Evolutionary conservation across 1,140 invertebrate species (phyloP), one percentile per base, ranked within the genome.

Genomic region (Formica selysi): DNA sequence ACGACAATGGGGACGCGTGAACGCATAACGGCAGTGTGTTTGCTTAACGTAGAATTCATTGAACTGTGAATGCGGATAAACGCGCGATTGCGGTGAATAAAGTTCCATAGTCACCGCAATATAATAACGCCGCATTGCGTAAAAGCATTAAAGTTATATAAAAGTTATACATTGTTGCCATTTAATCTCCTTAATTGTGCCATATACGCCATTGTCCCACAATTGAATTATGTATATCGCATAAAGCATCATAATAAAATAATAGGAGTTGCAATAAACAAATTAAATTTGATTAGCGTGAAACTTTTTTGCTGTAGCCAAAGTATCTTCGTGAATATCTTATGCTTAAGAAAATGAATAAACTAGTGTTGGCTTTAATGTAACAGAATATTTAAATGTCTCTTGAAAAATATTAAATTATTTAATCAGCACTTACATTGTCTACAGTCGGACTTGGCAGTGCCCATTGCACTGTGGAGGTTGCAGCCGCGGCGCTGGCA

Each of bases 381-480:
- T 65, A 8, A 65, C 32, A 32, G 7, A 36, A n/a, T 57, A 51
- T 57, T 73, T 19, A 1, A 36, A 7, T 19, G 4, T 36, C 32
- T 7, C 64, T n/a, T 6, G 29, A 16, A 2, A 65, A 59, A 36
- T 36, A 4, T 51, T 19, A 68, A 79, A 79, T 68, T 32, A 54
- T 32, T 36, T 54, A 10, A 41, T 48, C 29, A 2, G 85, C 74
- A 94, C 96, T 96, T 94, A 97, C 96, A 93, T 96, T 96, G 92
- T 97, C 96, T 70, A 96, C 94, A 92, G 95, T 96, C 79, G 96
- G 96, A 95, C 96, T 97, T 76, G 96, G 95, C 71, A 95, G 90
- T 48, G 95, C 95, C 96, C 96, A 95, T 94, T 96, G 93, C 13
- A 95, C 92, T 19, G 94, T 95, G 22, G 96, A 95, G 84, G 96